These are phyloP conservation scores for Caenorhabditis zanzibari DNA, from an alignment of 2,888 invertebrate species.

Conservation along the genomic window DNA sequence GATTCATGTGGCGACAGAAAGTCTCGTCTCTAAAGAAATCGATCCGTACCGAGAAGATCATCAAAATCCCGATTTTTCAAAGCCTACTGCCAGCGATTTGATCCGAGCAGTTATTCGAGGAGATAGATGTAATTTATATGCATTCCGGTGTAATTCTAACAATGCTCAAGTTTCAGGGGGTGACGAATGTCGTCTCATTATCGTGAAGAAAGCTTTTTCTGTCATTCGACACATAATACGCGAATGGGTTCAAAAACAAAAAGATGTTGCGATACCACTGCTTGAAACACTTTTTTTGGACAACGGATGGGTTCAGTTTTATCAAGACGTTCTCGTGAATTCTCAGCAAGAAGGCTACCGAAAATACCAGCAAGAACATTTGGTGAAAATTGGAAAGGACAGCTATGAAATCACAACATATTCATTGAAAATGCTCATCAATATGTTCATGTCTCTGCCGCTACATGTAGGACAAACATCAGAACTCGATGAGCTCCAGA, in stretches of 20 bases:
- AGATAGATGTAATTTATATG: conserved; percentile 47
- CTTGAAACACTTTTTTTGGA: conserved; percentile 33
- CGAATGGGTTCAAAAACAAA: conserved; percentile 8
- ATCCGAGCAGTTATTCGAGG: conserved; percentile 39
- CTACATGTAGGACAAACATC: conserved; percentile 34
- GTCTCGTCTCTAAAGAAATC: conserved; percentile 18
- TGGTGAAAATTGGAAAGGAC: conserved; percentile 40
- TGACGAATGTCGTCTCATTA: conserved; percentile 54
- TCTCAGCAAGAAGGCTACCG: conserved; percentile 58
- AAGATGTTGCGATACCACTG: background rate
- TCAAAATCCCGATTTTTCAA: background rate
- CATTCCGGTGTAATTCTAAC: background rate
- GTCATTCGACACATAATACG: conserved; percentile 38
- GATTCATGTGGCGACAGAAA: conserved; percentile 65
- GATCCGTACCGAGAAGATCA: background rate
- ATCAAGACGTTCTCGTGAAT: conserved; percentile 60
- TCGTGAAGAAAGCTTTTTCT: conserved; percentile 56
- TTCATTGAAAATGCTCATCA: conserved; percentile 53
- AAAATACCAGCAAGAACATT: conserved; percentile 54
- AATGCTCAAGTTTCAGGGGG: conserved; percentile 28
- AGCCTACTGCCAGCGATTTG: conserved; percentile 44
- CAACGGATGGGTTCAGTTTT: conserved; percentile 46
- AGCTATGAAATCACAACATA: conserved; percentile 16
- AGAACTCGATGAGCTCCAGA: conserved; percentile 44
- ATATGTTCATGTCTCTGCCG: conserved; percentile 46